These are phyloP conservation scores for Cephalopterus ornatus DNA, from an alignment of 2,113 vertebrate genomes.

Conservation along the genomic window DNA sequence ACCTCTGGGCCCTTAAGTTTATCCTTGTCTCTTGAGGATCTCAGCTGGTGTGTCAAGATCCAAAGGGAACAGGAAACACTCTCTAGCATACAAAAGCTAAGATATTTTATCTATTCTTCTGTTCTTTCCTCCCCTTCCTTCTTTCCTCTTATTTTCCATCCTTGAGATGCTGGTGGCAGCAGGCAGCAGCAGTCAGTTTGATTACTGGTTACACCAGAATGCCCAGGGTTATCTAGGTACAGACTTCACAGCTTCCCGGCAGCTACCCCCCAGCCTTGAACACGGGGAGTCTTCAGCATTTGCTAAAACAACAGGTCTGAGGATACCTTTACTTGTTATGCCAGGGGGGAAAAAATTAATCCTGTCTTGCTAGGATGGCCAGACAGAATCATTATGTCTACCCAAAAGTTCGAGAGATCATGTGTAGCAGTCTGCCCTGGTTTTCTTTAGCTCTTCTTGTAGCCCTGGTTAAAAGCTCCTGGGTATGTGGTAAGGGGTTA, in stretches of 20 bases:
- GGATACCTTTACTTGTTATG: neutral
- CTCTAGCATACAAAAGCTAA: neutral
- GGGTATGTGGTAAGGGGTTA: fast-evolving
- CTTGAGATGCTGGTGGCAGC: neutral
- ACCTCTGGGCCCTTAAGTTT: neutral
- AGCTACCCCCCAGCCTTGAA: neutral
- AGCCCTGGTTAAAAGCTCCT: neutral
- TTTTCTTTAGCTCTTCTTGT: neutral
- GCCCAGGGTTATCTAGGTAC: neutral
- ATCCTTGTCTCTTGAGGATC: neutral
- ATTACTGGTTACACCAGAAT: neutral
- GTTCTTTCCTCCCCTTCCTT: too few relatives aligned
- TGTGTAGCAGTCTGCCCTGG: neutral
- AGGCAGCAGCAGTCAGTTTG: neutral
- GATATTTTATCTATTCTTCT: neutral
- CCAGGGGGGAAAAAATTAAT: too few relatives aligned
- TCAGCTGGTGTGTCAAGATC: neutral
- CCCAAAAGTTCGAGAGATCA: neutral
- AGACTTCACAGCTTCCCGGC: neutral
- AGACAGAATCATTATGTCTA: neutral
- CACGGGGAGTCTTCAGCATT: neutral
- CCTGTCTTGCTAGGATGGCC: neutral
- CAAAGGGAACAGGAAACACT: neutral
- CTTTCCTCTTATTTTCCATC: neutral
- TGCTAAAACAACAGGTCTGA: neutral